Conservation (phyloP, 2,113 vertebrate species). For the Narcine bancroftii region DNA sequence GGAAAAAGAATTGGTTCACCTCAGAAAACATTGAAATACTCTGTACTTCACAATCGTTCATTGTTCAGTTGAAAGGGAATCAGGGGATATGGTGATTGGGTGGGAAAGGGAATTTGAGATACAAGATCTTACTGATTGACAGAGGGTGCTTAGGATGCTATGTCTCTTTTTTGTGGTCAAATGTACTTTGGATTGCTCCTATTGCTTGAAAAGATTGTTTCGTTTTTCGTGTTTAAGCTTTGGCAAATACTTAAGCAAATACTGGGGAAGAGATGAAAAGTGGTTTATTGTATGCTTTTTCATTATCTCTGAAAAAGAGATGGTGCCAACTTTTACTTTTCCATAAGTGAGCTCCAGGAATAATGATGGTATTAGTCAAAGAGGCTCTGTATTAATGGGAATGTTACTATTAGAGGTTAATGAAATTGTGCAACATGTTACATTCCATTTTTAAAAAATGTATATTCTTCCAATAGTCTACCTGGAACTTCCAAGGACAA, state of each 20-base stretch:
- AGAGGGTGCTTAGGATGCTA: background rate
- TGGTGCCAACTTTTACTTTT: background rate
- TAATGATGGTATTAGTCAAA: slow-evolving; percentile 37
- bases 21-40: background rate
- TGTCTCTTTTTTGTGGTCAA: background rate
- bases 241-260: background rate
- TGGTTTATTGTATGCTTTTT: background rate
- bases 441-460: slow-evolving; percentile 36
- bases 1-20: background rate
- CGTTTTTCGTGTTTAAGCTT: background rate
- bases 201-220: background rate
- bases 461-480: slow-evolving; percentile 41
- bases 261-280: background rate
- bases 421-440: slow-evolving; percentile 36
- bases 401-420: slow-evolving; percentile 4
- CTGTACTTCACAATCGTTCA: no score
- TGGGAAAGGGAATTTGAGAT: no score
- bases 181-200: background rate
- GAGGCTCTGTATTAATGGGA: slow-evolving; percentile 32
- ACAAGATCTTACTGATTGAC: background rate
- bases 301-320: background rate
- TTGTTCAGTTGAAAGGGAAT: no score
- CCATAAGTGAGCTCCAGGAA: slow-evolving; percentile 14
- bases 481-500: slow-evolving; percentile 39
- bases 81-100: no score